Evolutionary conservation across 2,797 vertebrate species (phyloP), one percentile per base, ranked within the genome.

Genomic region (Setipinna tenuifilis): DNA sequence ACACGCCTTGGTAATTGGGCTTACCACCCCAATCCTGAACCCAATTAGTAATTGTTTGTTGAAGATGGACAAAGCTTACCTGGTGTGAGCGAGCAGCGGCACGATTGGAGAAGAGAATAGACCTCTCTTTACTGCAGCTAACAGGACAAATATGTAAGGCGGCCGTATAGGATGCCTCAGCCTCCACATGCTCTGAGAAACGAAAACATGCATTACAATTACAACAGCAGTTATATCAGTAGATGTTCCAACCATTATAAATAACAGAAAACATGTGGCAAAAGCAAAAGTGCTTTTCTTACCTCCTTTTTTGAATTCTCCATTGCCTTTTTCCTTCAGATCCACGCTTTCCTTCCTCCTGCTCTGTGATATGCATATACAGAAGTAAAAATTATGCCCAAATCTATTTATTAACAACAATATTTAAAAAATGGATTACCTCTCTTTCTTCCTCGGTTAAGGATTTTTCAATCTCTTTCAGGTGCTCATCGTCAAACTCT

Each of bases 101-200:
- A 94, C 98, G 94, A 89, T 99, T 99, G 85, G 98, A 99, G 93
- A 97, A 98, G 1, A 99, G 92, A 80, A 99, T 91, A 0, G 97
- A 95, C 84, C 97, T 93, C 17, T 98, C 97, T 88, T 92, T 94
- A 89, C 94, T 95, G 94, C 95, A 97, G 91, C 94, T 95, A 0
- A 97, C 94, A 0, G 98, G 97, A 89, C 97, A 99, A 5, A 94
- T 82, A 81, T 89, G 90, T 89, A 99, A 89, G 0, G 97, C 97
- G 50, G 93, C 95, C 0, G 94, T 96, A 84, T 98, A 99, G n/a
- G 94, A 95, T 12, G 87, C 92, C 88, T 97, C 97, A 3, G 98
- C 97, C 84, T 95, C 95, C 35, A 86, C 14, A 87, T 97, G 97
- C 83, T 97, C 97, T 99, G 90, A 11, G 68, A 89, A 81, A 35